A percentile compares a stretch with the other conserved stretches of the same genome.
Evolutionary conservation across 1,140 invertebrate species (phyloP).

Genomic region (Onthophagus taurus): DNA sequence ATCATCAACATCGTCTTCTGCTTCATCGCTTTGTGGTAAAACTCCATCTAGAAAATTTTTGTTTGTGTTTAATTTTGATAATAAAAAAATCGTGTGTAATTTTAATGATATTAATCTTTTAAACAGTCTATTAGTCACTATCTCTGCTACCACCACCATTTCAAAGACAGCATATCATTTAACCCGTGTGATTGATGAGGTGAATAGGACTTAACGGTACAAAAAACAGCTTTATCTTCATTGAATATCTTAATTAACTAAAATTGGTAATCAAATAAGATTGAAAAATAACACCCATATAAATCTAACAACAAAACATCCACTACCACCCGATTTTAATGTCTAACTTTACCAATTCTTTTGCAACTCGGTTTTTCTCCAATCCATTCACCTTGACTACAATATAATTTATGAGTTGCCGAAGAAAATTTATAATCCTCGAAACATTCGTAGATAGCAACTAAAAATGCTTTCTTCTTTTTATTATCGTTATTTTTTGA

Average conservation of each 20-base stretch:
- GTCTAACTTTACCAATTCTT: not conserved
- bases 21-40: constrained; percentile 1
- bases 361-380: constrained; percentile 6
- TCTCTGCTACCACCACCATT: no score
- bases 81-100: no score
- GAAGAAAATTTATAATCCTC: constrained; percentile 1
- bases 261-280: no score
- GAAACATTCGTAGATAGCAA: constrained; percentile 2
- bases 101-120: no score
- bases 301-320: no score
- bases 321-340: no score
- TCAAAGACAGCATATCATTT: no score
- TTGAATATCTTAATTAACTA: no score
- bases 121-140: no score
- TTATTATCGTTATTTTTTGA: not conserved
- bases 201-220: not conserved
- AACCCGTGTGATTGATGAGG: no score
- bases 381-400: constrained; percentile 5
- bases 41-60: not conserved
- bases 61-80: not conserved
- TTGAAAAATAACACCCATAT: no score
- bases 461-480: constrained; percentile 2
- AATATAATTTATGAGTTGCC: constrained; percentile 2
- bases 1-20: not conserved
- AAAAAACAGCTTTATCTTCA: no score